A percentile compares a stretch with the other conserved stretches of the same genome.
Conservation (phyloP, 2,888 invertebrate genomes). For the Empis livida region DNA sequence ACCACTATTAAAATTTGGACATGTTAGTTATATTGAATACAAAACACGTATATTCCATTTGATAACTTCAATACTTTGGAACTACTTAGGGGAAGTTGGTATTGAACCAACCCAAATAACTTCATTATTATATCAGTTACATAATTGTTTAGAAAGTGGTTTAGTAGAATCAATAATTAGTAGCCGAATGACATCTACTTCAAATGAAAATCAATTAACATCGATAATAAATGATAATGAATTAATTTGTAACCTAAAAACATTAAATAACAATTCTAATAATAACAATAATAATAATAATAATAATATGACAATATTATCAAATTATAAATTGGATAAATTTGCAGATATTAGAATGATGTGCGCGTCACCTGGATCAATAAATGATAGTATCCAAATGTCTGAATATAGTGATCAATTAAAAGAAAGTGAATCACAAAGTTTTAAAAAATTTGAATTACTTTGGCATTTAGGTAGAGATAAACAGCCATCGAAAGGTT, state of each 20-base stretch:
- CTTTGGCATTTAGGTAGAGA: conserved; percentile 70
- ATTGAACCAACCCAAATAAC: conserved; percentile 35
- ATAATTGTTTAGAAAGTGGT: conserved; percentile 48
- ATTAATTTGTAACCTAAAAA: conserved; percentile 3
- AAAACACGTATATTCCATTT: conserved; percentile 53
- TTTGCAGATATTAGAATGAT: conserved; percentile 30
- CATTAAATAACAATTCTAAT: background rate
- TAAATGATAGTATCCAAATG: conserved; percentile 12
- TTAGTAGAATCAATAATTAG: conserved; percentile 62
- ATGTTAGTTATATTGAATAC: conserved; percentile 52
- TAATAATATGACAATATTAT: conserved; percentile 17
- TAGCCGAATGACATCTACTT: conserved; percentile 27
- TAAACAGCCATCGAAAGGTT: conserved; percentile 37
- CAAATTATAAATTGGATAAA: conserved; percentile 27
- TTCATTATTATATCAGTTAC: conserved; percentile 62
- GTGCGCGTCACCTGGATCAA: conserved; percentile 23
- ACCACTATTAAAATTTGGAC: conserved; percentile 52
- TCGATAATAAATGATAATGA: conserved; percentile 7
- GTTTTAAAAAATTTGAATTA: conserved; percentile 34
- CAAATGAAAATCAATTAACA: conserved; percentile 12
- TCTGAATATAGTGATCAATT: conserved; percentile 20
- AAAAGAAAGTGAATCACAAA: conserved; percentile 31
- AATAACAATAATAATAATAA: background rate
- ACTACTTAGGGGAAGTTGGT: conserved; percentile 41
- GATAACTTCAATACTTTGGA: conserved; percentile 58